phyloP scores from a whole-genome alignment of 2,113 vertebrate species.

The Phrynosoma blainvillii region DNA sequence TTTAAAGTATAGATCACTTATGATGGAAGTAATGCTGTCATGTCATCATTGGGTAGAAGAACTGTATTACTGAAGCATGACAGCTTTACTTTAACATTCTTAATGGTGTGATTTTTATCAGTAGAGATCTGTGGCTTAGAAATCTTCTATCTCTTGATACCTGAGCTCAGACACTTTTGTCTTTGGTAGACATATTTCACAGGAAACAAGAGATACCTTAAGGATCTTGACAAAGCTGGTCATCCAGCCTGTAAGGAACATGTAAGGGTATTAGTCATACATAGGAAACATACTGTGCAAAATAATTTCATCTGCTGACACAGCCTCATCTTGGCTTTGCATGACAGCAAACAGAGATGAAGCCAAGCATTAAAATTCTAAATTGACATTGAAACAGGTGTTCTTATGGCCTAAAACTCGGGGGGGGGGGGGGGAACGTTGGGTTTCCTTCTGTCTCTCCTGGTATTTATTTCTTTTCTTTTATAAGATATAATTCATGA shows the following conservation, averaged over 20 bases:
- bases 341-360: background rate
- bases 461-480: background rate
- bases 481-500: background rate
- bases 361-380: background rate
- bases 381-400: background rate
- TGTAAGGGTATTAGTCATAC: background rate
- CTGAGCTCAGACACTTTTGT: background rate
- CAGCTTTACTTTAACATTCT: too few species aligned
- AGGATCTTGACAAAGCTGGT: background rate
- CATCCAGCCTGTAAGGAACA: background rate
- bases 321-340: background rate
- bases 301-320: background rate
- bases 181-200: rapidly evolving
- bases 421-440: background rate
- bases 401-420: background rate
- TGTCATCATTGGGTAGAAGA: conserved; percentile 17
- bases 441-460: background rate
- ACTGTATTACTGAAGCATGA: background rate
- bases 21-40: rapidly evolving
- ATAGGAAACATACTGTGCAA: background rate
- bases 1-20: conserved; percentile 51
- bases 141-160: background rate
- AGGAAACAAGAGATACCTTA: background rate
- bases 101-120: background rate
- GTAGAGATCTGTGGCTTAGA: background rate